Percentiles rank a stretch among this genome's conserved stretches.
phyloP scores from a whole-genome alignment of 2,888 invertebrate genomes.

The Zaprionus obscuricornis region DNA sequence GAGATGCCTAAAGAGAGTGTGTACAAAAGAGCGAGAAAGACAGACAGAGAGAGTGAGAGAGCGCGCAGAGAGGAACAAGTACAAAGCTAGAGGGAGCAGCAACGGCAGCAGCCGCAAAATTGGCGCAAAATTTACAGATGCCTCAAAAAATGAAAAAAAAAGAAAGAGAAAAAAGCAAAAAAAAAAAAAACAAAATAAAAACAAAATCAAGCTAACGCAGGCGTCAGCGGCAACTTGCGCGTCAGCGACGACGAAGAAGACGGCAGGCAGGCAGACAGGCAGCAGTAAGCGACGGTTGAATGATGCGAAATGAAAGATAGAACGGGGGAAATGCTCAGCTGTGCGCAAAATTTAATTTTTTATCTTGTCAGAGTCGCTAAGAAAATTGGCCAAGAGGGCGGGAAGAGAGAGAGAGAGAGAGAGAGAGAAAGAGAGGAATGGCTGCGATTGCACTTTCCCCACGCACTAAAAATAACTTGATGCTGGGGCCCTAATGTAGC shows the following conservation, averaged over 20 bases:
- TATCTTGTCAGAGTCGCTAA: no score
- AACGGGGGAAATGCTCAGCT: no score
- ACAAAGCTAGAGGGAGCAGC: conserved; percentile 33
- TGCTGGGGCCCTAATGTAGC: conserved; percentile 40
- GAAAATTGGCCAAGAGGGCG: no score
- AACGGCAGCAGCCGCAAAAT: conserved; percentile 60
- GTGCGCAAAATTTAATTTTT: no score
- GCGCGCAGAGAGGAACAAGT: no score
- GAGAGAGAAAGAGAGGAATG: not conserved
- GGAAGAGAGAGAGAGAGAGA: not conserved
- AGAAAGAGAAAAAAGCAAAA: not conserved
- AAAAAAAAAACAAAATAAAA: no score
- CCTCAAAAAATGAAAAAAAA: conserved; percentile 34
- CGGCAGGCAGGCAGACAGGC: no score
- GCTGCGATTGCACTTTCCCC: conserved; percentile 27
- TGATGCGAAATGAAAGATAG: no score
- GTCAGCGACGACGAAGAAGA: not conserved
- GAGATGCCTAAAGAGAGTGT: no score
- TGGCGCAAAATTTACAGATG: conserved; percentile 74
- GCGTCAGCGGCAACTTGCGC: conserved; percentile 1
- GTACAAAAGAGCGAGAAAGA: no score
- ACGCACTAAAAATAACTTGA: conserved; percentile 54
- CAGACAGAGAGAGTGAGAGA: no score
- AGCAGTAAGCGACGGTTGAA: no score
- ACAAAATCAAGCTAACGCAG: not conserved